Evolutionary conservation across 1,140 invertebrate species (phyloP).

Genomic region (Cotesia chilonis): DNA sequence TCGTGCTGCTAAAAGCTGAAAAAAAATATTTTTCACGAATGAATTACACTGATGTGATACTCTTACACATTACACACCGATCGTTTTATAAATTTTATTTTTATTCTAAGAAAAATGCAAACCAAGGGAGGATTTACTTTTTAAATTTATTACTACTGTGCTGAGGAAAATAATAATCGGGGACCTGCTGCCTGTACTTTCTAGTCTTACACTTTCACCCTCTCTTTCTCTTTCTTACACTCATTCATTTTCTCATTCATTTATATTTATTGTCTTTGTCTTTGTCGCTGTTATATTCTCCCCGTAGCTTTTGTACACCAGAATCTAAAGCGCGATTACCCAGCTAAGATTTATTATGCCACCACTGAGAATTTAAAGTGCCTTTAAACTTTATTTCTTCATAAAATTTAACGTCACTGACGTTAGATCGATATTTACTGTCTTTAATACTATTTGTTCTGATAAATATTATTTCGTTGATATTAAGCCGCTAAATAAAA

Average conservation of each 20-base stretch:
- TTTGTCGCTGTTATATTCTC: background rate
- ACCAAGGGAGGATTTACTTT: constrained; percentile 20
- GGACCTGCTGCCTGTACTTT: background rate
- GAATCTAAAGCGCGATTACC: constrained; percentile 7
- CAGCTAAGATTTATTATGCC: constrained; percentile 29
- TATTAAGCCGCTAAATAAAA: too few species aligned
- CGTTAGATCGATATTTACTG: too few species aligned
- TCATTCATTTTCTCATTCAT: too few species aligned
- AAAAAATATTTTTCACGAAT: background rate
- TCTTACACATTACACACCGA: background rate
- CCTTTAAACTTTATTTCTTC: constrained; percentile 15
- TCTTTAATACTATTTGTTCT: too few species aligned
- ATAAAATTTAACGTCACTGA: background rate
- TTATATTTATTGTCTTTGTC: too few species aligned
- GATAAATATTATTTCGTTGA: too few species aligned
- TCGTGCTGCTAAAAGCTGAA: background rate
- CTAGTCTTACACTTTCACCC: too few species aligned
- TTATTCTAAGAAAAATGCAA: background rate
- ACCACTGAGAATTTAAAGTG: constrained; percentile 23
- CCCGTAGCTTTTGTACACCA: background rate
- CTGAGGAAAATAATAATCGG: constrained; percentile 32
- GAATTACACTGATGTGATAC: background rate
- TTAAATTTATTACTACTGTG: constrained; percentile 28
- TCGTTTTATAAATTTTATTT: background rate
- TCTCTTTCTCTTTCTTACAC: too few species aligned